Evolutionary conservation across 2,888 invertebrate genomes (phyloP), one percentile per base, ranked within the genome.

Genomic region (Timandra comae): DNA sequence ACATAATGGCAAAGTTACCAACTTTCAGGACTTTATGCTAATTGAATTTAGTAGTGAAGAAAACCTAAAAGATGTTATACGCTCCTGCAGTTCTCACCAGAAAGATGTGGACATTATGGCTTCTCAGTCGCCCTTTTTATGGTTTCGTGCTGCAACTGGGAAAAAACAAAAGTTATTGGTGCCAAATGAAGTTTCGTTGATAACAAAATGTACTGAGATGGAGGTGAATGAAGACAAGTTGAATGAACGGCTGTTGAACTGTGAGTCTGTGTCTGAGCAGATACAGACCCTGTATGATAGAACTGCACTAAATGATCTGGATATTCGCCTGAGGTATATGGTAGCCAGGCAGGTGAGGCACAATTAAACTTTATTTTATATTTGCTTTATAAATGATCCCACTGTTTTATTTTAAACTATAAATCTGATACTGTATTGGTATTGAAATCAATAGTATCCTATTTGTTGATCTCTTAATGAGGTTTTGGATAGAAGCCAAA

Each of bases 321-420:
- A 92, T 7, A 78, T 86, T 1, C 86, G 95, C 31, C 68, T 96
- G 46, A 86, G 96, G 39, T 97, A 91, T 69, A 75, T 94, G 49
- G 91, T 92, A 2, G 93, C 94, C 0, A 72, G 88, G 46, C 93
- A 93, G 80, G 86, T 86, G n/a, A n/a, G 34, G n/a, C n/a, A n/a
- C n/a, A n/a, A n/a, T n/a, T n/a, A 44, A 50, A 33, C 29, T 11
- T 30, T 2, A 9, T 25, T 31, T 4, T 28, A 35, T 19, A 23
- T 12, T 25, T 26, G n/a, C n/a, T 16, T 20, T 12, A 24, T 13
- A 26, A 12, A 6, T n/a, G n/a, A n/a, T n/a, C n/a, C n/a, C n/a
- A n/a, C n/a, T n/a, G n/a, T n/a, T n/a, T n/a, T n/a, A n/a, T n/a
- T n/a, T n/a, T n/a, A n/a, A n/a, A n/a, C n/a, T n/a, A n/a, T n/a